These are phyloP conservation scores for Pogona vitticeps DNA, from an alignment of 2,113 vertebrate genomes.

Conservation along the genomic window DNA sequence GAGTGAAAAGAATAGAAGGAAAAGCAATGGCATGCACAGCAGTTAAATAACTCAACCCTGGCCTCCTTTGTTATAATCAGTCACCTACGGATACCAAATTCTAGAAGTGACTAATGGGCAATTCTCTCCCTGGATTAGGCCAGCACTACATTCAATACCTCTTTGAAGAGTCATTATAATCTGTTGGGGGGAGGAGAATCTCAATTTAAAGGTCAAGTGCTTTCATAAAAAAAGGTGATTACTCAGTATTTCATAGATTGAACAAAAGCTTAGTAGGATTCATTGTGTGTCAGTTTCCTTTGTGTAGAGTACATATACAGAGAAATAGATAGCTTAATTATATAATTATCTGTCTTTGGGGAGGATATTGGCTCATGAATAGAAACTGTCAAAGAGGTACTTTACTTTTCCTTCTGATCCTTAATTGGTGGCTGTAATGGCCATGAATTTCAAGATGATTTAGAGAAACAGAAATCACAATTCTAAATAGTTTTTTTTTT, in stretches of 20 bases:
- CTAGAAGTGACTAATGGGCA: constrained; percentile 62
- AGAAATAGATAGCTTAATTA: constrained; percentile 75
- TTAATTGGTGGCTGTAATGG: constrained; percentile 70
- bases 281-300: constrained; percentile 69
- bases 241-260: constrained; percentile 73
- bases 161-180: constrained; percentile 72
- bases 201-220: constrained; percentile 80
- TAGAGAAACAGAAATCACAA: constrained; percentile 71
- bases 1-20: too few species aligned
- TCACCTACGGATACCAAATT: constrained; percentile 48
- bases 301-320: constrained; percentile 64
- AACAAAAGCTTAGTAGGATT: constrained; percentile 74
- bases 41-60: constrained; percentile 54
- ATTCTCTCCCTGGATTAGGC: constrained; percentile 59
- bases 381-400: constrained; percentile 60
- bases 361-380: constrained; percentile 61
- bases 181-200: constrained; percentile 62
- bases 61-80: constrained; percentile 49
- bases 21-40: constrained; percentile 51
- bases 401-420: constrained; percentile 68
- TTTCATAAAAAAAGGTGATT: constrained; percentile 76
- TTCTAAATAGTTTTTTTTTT: constrained; percentile 42
- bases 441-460: constrained; percentile 68
- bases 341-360: constrained; percentile 74
- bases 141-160: constrained; percentile 61